Evolutionary conservation across 2,113 vertebrate species (phyloP).

Genomic region (Halichoeres trimaculatus): DNA sequence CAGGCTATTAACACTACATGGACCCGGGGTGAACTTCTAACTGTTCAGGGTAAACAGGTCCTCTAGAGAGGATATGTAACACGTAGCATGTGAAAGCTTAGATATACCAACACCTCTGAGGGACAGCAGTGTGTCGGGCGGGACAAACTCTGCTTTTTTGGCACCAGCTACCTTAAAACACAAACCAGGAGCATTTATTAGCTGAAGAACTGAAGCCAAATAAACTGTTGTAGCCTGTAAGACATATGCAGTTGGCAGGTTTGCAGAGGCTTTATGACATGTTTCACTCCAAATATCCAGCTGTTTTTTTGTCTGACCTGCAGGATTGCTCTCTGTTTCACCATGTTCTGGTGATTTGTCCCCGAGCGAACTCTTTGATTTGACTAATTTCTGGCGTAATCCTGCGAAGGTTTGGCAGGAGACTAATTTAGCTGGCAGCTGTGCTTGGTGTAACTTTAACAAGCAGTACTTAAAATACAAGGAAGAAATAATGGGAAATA

Average conservation of each 20-base stretch:
- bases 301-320: neutral
- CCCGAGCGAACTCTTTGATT: conserved; percentile 1
- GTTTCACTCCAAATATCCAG: conserved; percentile 17
- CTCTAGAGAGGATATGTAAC: too few species aligned
- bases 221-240: neutral
- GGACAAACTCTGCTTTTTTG: neutral
- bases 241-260: neutral
- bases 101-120: neutral
- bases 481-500: neutral
- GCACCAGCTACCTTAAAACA: neutral
- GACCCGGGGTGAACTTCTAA: too few species aligned
- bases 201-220: conserved; percentile 1
- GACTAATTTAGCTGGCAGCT: neutral
- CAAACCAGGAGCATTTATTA: neutral
- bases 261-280: conserved; percentile 9
- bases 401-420: conserved; percentile 11
- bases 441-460: conserved; percentile 1
- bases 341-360: conserved; percentile 24
- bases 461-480: conserved; percentile 21
- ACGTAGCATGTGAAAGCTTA: too few species aligned
- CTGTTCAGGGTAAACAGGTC: too few species aligned
- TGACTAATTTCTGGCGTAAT: conserved; percentile 2
- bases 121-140: neutral
- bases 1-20: too few species aligned
- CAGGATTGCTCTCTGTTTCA: conserved; percentile 21